A percentile compares a stretch with the other conserved stretches of the same genome.
phyloP scores from a whole-genome alignment of 2,113 vertebrate genomes.

The Theristicus caerulescens region DNA sequence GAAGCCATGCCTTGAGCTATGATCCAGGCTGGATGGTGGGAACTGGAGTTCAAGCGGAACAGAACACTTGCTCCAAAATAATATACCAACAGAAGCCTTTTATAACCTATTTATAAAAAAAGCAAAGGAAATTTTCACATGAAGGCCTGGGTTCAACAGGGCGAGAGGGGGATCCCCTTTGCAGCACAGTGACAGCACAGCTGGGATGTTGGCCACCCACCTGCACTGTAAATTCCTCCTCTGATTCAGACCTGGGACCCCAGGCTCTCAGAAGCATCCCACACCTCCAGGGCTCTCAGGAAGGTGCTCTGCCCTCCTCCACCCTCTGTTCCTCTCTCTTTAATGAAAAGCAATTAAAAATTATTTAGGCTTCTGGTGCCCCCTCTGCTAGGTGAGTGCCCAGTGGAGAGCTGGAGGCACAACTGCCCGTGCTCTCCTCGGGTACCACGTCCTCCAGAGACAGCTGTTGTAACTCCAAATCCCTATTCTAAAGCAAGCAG shows the following conservation, averaged over 20 bases:
- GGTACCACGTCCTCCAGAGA: not conserved
- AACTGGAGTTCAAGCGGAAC: not conserved
- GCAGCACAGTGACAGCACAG: not conserved
- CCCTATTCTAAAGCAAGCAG: not conserved
- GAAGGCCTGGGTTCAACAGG: not conserved
- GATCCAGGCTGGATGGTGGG: not conserved
- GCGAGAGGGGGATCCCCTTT: too few relatives aligned
- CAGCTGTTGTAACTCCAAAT: not conserved
- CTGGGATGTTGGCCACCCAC: not conserved
- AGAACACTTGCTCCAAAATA: not conserved
- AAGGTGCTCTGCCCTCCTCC: not conserved
- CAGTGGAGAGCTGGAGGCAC: not conserved
- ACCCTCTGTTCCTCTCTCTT: not conserved
- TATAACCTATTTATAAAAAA: not conserved
- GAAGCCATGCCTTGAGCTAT: not conserved
- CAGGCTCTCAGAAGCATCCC: not conserved
- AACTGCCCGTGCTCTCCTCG: fast-evolving
- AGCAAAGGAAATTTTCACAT: not conserved
- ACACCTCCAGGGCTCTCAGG: not conserved
- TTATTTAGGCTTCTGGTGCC: not conserved
- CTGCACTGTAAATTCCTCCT: not conserved
- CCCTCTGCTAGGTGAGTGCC: not conserved
- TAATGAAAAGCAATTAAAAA: not conserved
- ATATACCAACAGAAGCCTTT: not conserved
- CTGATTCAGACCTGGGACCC: not conserved